Conservation (phyloP, 2,113 vertebrate species). For the Aptenodytes forsteri region DNA sequence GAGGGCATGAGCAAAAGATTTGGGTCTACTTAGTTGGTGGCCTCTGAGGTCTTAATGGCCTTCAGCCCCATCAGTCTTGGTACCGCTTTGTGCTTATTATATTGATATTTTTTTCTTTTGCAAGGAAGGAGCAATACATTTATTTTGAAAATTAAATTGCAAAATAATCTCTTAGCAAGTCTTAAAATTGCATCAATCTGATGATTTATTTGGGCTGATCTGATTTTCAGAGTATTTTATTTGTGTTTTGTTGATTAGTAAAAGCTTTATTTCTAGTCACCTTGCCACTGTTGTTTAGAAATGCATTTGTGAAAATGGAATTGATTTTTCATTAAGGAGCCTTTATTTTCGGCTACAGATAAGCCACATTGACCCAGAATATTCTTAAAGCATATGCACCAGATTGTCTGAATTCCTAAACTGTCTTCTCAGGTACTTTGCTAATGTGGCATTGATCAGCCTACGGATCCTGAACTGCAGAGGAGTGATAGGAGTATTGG, state of each 20-base stretch:
- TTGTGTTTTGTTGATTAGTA: constrained; percentile 4
- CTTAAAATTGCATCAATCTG: neutral
- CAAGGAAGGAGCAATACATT: neutral
- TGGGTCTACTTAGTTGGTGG: neutral
- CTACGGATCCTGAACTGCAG: constrained; percentile 64
- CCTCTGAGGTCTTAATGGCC: neutral
- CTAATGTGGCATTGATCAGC: constrained; percentile 85
- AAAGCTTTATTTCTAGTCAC: constrained; percentile 49
- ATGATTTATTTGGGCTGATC: neutral
- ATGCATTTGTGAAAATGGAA: constrained; percentile 57
- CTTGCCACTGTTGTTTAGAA: constrained; percentile 42
- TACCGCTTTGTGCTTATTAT: neutral
- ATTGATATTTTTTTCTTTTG: neutral
- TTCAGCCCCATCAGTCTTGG: neutral
- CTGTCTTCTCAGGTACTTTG: constrained; percentile 73
- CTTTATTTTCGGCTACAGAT: constrained; percentile 55
- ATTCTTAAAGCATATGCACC: constrained; percentile 63
- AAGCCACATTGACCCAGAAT: constrained; percentile 59
- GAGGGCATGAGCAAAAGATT: neutral
- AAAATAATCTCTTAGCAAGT: constrained; percentile 5
- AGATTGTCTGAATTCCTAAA: constrained; percentile 63
- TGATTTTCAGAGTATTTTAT: constrained; percentile 2
- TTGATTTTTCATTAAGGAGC: constrained; percentile 73
- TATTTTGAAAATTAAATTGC: neutral
- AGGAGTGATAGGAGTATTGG: constrained; percentile 78